phyloP scores from a whole-genome alignment of 2,113 vertebrate genomes.

The Polypterus senegalus region DNA sequence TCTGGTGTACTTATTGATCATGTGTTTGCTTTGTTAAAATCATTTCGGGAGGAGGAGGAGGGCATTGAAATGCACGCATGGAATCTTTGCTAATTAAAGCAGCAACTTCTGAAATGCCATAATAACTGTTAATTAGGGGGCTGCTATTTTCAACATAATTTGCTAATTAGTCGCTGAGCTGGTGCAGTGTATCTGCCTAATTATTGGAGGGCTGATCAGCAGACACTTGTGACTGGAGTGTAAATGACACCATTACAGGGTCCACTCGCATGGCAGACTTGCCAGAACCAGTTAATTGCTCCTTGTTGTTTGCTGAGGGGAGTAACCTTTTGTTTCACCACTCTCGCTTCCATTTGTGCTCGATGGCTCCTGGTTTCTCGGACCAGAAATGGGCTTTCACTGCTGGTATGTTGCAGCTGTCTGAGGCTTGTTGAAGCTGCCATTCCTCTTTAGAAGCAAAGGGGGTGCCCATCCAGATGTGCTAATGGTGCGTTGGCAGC shows the following conservation, averaged over 20 bases:
- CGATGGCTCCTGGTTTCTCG: no score
- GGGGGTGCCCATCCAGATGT: no score
- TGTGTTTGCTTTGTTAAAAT: slow-evolving; percentile 30
- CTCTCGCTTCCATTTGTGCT: no score
- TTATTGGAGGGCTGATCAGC: slow-evolving; percentile 73
- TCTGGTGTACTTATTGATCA: slow-evolving; percentile 71
- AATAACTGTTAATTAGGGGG: slow-evolving; percentile 98
- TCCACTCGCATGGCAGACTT: slow-evolving; percentile 26
- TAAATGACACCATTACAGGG: slow-evolving; percentile 80
- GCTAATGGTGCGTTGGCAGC: no score
- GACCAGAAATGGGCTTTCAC: no score
- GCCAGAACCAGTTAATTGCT: slow-evolving; percentile 31
- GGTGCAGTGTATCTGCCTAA: slow-evolving; percentile 78
- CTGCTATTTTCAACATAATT: slow-evolving; percentile 98
- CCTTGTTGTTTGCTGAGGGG: slow-evolving; percentile 16
- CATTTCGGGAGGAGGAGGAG: slow-evolving; percentile 9
- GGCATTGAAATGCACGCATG: slow-evolving; percentile 57
- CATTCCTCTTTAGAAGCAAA: no score
- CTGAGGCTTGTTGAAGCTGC: no score
- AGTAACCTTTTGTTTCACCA: slow-evolving; percentile 17
- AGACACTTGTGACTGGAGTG: slow-evolving; percentile 80
- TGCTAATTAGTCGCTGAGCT: slow-evolving; percentile 91
- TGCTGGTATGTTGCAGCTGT: no score
- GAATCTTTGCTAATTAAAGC: slow-evolving; percentile 94
- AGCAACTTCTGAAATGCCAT: slow-evolving; percentile 96